phyloP scores from a whole-genome alignment of 37 sponge, comb jelly and placozoan genomes.

The Axinella damicornis region DNA sequence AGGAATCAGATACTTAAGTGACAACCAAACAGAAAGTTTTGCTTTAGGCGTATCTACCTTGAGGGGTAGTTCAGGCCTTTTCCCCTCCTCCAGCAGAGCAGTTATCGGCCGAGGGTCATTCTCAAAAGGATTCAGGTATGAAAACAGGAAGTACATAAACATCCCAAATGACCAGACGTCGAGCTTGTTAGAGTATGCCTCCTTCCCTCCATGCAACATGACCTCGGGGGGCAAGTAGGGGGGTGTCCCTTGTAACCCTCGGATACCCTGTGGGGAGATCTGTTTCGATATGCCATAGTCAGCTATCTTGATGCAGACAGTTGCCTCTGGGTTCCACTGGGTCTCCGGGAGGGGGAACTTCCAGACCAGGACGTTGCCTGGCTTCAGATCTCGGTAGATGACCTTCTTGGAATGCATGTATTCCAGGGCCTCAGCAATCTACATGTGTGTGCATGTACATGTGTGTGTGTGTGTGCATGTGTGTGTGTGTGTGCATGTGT shows the following conservation, averaged over 20 bases:
- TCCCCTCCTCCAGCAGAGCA: constrained; percentile 44
- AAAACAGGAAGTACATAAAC: constrained; percentile 72
- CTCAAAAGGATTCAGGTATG: constrained; percentile 72
- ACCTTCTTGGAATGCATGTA: constrained; percentile 80
- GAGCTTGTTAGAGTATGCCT: constrained; percentile 70
- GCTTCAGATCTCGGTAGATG: constrained; percentile 87
- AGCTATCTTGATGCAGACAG: constrained; percentile 74
- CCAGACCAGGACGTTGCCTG: constrained; percentile 85
- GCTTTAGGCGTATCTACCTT: constrained; percentile 37
- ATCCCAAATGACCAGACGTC: constrained; percentile 87
- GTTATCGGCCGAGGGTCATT: constrained; percentile 25
- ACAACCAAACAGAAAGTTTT: too few species aligned
- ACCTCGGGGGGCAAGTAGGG: constrained; percentile 87
- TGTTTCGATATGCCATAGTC: constrained; percentile 89
- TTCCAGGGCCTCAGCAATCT: constrained; percentile 82
- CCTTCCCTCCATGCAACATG: constrained; percentile 55
- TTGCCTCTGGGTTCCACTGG: constrained; percentile 40
- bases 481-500: not conserved
- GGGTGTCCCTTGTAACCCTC: constrained; percentile 69
- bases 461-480: not conserved
- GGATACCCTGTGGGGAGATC: constrained; percentile 73
- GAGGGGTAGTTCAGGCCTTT: constrained; percentile 58
- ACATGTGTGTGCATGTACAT: not conserved
- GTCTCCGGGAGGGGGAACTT: constrained; percentile 68
- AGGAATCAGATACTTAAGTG: too few species aligned